Conservation (phyloP, 2,113 vertebrate species). For the Gopherus evgoodei region DNA sequence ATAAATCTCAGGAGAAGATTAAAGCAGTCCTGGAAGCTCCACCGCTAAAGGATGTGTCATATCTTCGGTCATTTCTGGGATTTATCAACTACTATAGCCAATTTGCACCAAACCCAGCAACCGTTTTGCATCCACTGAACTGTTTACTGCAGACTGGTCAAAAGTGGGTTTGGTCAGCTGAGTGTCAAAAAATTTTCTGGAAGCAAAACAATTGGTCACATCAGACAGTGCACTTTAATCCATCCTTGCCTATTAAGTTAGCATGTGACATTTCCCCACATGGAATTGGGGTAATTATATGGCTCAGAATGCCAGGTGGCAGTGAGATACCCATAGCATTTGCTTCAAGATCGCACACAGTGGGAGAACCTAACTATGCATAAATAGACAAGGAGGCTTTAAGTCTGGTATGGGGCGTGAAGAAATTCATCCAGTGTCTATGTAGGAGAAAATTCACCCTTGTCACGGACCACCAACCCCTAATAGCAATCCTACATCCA, state of each 20-base stretch:
- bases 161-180: not conserved
- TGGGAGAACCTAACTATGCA: not conserved
- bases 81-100: not conserved
- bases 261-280: not conserved
- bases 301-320: not conserved
- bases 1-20: not conserved
- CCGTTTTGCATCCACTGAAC: not conserved
- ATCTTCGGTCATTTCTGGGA: not conserved
- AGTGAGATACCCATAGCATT: not conserved
- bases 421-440: not conserved
- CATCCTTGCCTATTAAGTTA: not conserved
- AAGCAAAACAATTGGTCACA: not conserved
- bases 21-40: not conserved
- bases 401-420: not conserved
- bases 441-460: not conserved
- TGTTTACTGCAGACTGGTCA: not conserved
- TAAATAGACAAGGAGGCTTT: not conserved
- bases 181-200: not conserved
- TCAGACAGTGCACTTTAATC: not conserved
- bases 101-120: not conserved
- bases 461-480: not conserved
- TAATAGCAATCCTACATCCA: not conserved
- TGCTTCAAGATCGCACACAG: not conserved
- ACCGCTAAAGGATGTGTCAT: not conserved
- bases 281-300: not conserved